Evolutionary conservation across 2,888 invertebrate genomes (phyloP), one percentile per base, ranked within the genome.

Genomic region (Acleris laterana): DNA sequence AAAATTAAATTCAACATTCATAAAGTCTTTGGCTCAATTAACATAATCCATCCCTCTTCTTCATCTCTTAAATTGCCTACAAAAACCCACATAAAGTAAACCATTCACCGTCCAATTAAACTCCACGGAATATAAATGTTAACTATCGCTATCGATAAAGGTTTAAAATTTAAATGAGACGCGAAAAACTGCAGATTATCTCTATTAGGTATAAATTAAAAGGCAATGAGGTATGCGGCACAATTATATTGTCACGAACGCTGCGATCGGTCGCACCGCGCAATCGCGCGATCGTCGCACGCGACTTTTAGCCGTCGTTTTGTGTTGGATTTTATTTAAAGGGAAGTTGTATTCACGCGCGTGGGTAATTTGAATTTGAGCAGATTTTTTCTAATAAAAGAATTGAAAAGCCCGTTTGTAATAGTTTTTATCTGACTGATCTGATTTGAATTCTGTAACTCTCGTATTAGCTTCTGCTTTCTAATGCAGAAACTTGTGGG

Each of bases 171-270:
- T 68, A 72, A 72, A 72, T 72, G 71, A 72, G 71, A 71, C 70
- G 70, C 62, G 71, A 70, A 70, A 72, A 71, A 71, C 58, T 63
- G 50, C 59, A 62, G 70, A 70, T 71, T 66, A 71, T 71, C 71
- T 69, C 69, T 68, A 71, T 70, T 71, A 70, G 58, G 71, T 68
- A 70, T 70, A 71, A 71, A 70, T 71, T 70, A 68, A 71, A 66
- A 49, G 58, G 63, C 65, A 70, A 70, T 71, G 70, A 72, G 71
- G 61, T 62, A 62, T 65, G 61, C 58, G 62, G 42, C 85, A 88
- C 89, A 90, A 89, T 88, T 89, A 90, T 85, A 84, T 85, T 83
- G 78, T 65, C 65, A 61, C 65, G 64, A 64, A 53, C 70, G 73
- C 70, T 62, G 73, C 74, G 74, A 59, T 62, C 76, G 83, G 81